Base-by-base conservation (phyloP, 1,140 invertebrate species). In the Diabrotica undecimpunctata region DNA sequence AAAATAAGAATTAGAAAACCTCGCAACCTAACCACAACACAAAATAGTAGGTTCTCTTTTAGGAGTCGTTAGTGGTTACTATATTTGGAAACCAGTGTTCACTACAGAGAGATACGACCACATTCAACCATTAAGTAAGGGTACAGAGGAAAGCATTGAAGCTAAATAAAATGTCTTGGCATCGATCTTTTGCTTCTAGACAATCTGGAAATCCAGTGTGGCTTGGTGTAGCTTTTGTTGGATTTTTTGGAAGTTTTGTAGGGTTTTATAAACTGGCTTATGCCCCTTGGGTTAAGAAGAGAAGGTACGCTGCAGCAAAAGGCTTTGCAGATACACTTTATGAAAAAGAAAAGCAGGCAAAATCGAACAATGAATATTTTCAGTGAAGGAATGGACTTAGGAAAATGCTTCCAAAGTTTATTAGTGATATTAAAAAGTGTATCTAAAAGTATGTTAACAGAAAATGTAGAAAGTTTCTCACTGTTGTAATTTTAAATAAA, bases 31-130 rank as follows among this genome's bases (percentile, higher is more conserved):
- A 55, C 61, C 12, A n/a, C 11, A 7, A 7, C 61, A 12, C 61
- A 62, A 54, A 54, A 25, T 14, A 38, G 7, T 62, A n/a, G 61
- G 12, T n/a, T 52, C 61, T 36, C 4, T 54, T 7, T 62, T 62
- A 53, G 61, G 61, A 12, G 13, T 62, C 10, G 7, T 62, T 9
- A 36, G 51, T 38, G 61, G 61, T 10, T 62, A n/a, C 35, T 62
- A 62, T 12, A 62, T 62, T 54, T 62, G 61, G 61, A 62, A 55
- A 62, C 61, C 61, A 8, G 61, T 62, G 5, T 62, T 62, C n/a
- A 54, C 12, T 52, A 11, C 38, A 14, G 39, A 60, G 8, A 14
- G 35, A 12, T 57, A 25, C 7, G n/a, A 57, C 36, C 11, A 11
- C 56, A 36, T 12, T 11, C 35, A 35, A n/a, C 36, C 25, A 11